Conservation (phyloP, 2,888 invertebrate genomes). For the Andrena camellia region DNA sequence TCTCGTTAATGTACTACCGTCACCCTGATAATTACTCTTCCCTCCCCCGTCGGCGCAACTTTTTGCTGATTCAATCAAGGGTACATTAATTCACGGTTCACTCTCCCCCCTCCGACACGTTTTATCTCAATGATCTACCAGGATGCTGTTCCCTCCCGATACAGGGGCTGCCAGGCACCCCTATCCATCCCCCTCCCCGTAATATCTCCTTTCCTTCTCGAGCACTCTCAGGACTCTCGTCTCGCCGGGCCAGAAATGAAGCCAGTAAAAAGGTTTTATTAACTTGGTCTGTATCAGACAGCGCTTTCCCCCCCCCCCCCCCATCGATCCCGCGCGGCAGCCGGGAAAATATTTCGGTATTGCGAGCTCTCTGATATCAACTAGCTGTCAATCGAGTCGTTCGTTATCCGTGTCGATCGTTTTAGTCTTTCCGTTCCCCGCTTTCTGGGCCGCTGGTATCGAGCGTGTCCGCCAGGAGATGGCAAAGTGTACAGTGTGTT, state of each 20-base stretch:
- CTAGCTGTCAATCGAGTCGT: conserved; percentile 33
- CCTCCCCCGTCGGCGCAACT: neutral
- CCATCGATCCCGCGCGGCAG: conserved; percentile 29
- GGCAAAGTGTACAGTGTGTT: conserved; percentile 10
- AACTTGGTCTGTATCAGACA: conserved; percentile 24
- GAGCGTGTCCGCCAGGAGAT: conserved; percentile 16
- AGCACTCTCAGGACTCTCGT: conserved; percentile 37
- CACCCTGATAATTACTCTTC: conserved; percentile 29
- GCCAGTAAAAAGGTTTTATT: conserved; percentile 46
- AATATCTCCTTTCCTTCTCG: conserved; percentile 36
- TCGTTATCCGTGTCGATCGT: conserved; percentile 37
- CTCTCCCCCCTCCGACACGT: conserved; percentile 29
- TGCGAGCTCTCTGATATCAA: conserved; percentile 20
- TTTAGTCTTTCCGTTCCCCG: conserved; percentile 23
- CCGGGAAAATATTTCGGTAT: conserved; percentile 18
- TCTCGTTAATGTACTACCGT: conserved; percentile 16
- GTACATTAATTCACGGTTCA: conserved; percentile 39
- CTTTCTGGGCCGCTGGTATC: conserved; percentile 31
- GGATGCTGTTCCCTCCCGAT: conserved; percentile 40
- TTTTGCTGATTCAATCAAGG: conserved; percentile 45
- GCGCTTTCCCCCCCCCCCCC: neutral
- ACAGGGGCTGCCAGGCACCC: conserved; percentile 21
- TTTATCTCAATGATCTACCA: conserved; percentile 56
- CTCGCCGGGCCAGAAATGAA: conserved; percentile 27
- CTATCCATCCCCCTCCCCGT: conserved; percentile 11